Conservation (phyloP, 2,888 invertebrate species). For the Spisula solida region DNA sequence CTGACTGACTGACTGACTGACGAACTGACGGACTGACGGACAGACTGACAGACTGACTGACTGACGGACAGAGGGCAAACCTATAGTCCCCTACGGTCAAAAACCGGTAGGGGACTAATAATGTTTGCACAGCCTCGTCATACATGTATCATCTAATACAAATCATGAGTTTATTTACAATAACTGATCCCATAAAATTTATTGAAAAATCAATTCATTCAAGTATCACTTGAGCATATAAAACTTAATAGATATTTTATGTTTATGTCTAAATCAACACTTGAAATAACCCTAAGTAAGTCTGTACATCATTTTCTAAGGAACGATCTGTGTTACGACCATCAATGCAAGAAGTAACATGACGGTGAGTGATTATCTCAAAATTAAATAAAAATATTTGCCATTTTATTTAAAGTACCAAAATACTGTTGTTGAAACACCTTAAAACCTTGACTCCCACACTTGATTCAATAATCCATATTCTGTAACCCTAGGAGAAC, state of each 20-base stretch:
- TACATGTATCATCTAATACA: too few relatives aligned
- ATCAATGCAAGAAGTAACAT: background rate
- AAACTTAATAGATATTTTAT: slow-evolving; percentile 25
- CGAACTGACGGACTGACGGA: too few relatives aligned
- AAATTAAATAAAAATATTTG: background rate
- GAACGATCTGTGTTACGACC: background rate
- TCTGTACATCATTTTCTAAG: background rate
- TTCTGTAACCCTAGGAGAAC: background rate
- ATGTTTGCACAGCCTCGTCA: too few relatives aligned
- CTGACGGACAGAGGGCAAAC: too few relatives aligned
- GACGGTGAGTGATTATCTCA: background rate
- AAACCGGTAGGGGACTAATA: too few relatives aligned
- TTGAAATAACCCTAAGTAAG: background rate
- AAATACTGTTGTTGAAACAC: background rate
- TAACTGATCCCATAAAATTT: background rate
- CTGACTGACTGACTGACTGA: too few relatives aligned
- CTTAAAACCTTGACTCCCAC: background rate
- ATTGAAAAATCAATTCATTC: background rate
- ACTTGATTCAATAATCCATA: background rate
- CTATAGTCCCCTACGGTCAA: too few relatives aligned
- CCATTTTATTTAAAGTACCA: background rate
- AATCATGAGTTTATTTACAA: too few relatives aligned
- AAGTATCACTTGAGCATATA: slow-evolving; percentile 21
- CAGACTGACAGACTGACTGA: too few relatives aligned
- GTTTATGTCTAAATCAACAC: slow-evolving; percentile 17